Percentiles rank a stretch among this genome's conserved stretches.
Evolutionary conservation across 2,113 vertebrate genomes (phyloP).

Genomic region (Rhegmatorhina hoffmannsi): DNA sequence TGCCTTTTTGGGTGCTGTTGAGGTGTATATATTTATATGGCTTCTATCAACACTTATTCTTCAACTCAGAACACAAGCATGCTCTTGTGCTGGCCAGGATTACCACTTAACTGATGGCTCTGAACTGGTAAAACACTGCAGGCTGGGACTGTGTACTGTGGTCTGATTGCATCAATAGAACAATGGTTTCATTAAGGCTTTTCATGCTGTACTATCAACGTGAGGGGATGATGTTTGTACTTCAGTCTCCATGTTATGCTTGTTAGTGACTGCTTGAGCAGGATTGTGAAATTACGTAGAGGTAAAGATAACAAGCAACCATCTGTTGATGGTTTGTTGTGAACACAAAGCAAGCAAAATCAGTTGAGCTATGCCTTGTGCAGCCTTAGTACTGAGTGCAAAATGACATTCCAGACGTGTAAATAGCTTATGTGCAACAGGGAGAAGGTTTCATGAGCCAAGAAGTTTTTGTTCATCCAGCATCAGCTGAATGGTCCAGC

Average conservation of each 20-base stretch:
- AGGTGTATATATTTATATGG: background rate
- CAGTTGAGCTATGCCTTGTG: background rate
- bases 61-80: background rate
- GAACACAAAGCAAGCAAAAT: background rate
- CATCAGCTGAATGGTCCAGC: fast-evolving
- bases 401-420: background rate
- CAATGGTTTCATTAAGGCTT: background rate
- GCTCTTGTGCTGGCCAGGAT: background rate
- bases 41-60: background rate
- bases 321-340: background rate
- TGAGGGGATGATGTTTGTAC: background rate
- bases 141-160: fast-evolving
- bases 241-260: background rate
- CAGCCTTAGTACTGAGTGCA: background rate
- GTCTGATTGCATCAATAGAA: background rate
- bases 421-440: background rate
- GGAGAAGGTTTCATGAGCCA: background rate
- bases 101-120: background rate
- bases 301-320: background rate
- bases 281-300: background rate
- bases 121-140: background rate
- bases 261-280: background rate
- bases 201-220: background rate
- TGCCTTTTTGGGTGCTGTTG: background rate
- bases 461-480: background rate